Conservation (phyloP, 2,888 invertebrate species). For the Drosophila mercatorum region DNA sequence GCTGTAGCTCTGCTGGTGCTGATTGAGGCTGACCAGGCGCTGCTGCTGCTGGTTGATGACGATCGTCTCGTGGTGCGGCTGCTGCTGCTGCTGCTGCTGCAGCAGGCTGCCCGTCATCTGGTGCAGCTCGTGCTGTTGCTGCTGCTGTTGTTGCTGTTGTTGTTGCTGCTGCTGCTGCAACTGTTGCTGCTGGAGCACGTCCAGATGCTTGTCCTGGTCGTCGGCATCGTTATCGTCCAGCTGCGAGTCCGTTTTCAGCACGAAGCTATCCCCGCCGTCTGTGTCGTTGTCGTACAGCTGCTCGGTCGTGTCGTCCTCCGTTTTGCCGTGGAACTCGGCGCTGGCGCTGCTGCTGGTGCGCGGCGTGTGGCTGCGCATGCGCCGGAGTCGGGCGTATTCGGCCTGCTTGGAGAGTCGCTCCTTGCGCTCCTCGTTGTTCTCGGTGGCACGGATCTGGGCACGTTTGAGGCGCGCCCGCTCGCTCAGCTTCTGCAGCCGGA, state of each 20-base stretch:
- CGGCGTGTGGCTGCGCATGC: conserved; percentile 83
- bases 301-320: conserved; percentile 71
- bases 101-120: conserved; percentile 3
- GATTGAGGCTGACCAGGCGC: conserved; percentile 70
- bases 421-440: conserved; percentile 82
- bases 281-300: conserved; percentile 79
- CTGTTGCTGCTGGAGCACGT: conserved; percentile 53
- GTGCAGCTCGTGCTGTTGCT: conserved; percentile 1
- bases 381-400: conserved; percentile 83
- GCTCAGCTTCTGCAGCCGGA: conserved; percentile 82
- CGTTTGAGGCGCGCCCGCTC: conserved; percentile 83
- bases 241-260: conserved; percentile 57
- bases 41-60: conserved; percentile 70
- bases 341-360: conserved; percentile 77
- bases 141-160: neutral
- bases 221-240: conserved; percentile 58
- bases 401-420: conserved; percentile 83
- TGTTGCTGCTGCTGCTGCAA: conserved; percentile 1
- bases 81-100: conserved; percentile 30
- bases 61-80: conserved; percentile 72
- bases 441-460: conserved; percentile 82
- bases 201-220: conserved; percentile 53
- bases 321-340: conserved; percentile 70
- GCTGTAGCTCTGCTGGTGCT: conserved; percentile 71
- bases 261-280: conserved; percentile 60